A percentile compares a stretch with the other conserved stretches of the same genome.
Conservation (phyloP, 2,797 vertebrate species). For the Adelosebastes latens region DNA sequence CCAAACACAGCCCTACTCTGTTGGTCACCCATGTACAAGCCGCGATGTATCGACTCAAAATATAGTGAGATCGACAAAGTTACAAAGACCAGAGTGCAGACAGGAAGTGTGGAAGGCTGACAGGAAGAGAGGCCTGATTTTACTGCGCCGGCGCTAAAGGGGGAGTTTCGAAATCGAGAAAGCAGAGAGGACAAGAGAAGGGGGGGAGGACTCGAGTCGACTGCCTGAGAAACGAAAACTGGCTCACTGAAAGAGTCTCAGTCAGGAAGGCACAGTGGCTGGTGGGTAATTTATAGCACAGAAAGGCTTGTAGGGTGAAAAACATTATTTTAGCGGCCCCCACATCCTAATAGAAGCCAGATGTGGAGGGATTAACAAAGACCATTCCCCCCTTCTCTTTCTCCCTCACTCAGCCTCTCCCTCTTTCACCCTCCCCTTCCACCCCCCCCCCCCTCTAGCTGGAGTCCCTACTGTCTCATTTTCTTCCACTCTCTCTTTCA, state of each 20-base stretch:
- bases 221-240: slow-evolving; percentile 71
- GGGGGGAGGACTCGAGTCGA: slow-evolving; percentile 32
- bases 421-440: slow-evolving; percentile 14
- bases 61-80: background rate
- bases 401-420: slow-evolving; percentile 46
- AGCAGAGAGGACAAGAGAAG: slow-evolving; percentile 42
- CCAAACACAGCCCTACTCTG: background rate
- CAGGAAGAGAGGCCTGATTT: slow-evolving; percentile 48
- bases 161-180: slow-evolving; percentile 63
- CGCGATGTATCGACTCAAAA: background rate
- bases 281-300: slow-evolving; percentile 88
- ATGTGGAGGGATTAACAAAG: slow-evolving; percentile 86
- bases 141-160: slow-evolving; percentile 36
- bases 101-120: slow-evolving; percentile 50
- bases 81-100: slow-evolving; percentile 10
- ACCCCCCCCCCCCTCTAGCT: slow-evolving; percentile 12
- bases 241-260: slow-evolving; percentile 74
- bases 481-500: slow-evolving; percentile 61
- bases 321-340: slow-evolving; percentile 89
- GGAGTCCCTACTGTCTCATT: slow-evolving; percentile 66
- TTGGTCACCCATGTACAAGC: too few relatives aligned
- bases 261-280: slow-evolving; percentile 84
- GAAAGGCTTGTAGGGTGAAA: slow-evolving; percentile 89
- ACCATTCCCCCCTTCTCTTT: slow-evolving; percentile 67
- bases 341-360: slow-evolving; percentile 87